These are phyloP conservation scores for Zapus hudsonius DNA, from an alignment of 2,113 vertebrate genomes.

Conservation along the genomic window DNA sequence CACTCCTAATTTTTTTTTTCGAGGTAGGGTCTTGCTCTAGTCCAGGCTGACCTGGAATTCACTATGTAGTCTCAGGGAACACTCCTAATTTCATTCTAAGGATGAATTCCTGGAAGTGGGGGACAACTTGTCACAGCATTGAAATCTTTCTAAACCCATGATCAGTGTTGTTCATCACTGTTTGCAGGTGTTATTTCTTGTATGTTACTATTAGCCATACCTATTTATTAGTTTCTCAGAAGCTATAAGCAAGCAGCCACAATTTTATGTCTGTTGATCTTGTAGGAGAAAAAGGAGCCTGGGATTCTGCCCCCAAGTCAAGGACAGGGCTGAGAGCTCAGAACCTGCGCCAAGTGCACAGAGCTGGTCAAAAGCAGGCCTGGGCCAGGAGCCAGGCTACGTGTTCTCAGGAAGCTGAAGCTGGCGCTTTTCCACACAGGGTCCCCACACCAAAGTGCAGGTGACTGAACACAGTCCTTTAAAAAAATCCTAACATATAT, in stretches of 20 bases:
- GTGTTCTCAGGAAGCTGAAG: neutral
- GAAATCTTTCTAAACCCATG: neutral
- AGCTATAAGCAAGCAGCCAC: neutral
- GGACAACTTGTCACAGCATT: neutral
- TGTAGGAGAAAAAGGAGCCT: neutral
- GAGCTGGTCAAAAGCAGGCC: neutral
- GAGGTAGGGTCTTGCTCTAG: no score
- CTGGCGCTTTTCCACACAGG: neutral
- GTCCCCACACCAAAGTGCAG: neutral
- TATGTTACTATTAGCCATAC: fast-evolving
- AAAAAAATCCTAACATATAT: neutral
- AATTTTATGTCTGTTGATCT: neutral
- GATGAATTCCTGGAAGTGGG: neutral
- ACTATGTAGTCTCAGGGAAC: no score
- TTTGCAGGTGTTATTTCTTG: fast-evolving
- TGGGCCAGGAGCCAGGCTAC: neutral
- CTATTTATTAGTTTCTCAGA: neutral
- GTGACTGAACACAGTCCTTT: neutral
- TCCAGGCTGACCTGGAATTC: no score
- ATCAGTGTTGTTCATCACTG: neutral
- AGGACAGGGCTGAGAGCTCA: neutral
- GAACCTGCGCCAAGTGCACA: fast-evolving
- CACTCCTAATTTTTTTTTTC: neutral
- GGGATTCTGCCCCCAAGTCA: neutral
- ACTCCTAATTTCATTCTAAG: neutral